Conservation (phyloP, 2,113 vertebrate genomes). For the Proterorhinus semilunaris region DNA sequence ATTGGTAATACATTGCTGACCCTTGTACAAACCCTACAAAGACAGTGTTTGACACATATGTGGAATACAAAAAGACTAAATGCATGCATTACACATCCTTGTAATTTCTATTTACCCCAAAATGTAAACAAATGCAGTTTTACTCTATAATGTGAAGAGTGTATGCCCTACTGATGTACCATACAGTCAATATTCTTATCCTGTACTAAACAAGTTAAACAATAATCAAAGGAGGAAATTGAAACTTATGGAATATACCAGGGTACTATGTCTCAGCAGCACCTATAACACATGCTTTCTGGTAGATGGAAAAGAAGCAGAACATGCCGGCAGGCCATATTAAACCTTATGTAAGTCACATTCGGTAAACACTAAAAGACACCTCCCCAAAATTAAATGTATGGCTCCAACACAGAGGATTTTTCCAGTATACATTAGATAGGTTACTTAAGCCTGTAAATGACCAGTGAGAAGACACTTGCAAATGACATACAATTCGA, state of each 20-base stretch:
- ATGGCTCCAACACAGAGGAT: conserved; percentile 62
- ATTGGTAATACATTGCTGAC: conserved; percentile 15
- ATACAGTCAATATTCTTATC: background rate
- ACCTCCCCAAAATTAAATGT: conserved; percentile 49
- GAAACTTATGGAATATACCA: conserved; percentile 23
- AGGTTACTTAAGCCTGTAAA: conserved; percentile 58
- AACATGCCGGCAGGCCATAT: conserved; percentile 49
- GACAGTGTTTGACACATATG: conserved; percentile 64
- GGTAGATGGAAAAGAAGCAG: conserved; percentile 52
- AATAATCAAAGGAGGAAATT: conserved; percentile 11
- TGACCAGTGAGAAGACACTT: conserved; percentile 75
- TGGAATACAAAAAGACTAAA: conserved; percentile 68
- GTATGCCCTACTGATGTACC: conserved; percentile 18
- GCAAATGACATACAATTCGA: conserved; percentile 61
- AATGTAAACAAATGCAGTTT: conserved; percentile 58
- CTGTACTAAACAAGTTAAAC: conserved; percentile 14
- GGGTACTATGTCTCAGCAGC: conserved; percentile 29
- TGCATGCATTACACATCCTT: conserved; percentile 65
- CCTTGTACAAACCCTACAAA: conserved; percentile 63
- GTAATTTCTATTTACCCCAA: conserved; percentile 23
- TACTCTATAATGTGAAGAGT: conserved; percentile 35
- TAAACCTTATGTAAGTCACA: conserved; percentile 60
- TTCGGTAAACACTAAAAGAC: conserved; percentile 63
- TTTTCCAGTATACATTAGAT: conserved; percentile 54
- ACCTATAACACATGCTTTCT: conserved; percentile 62